Base-by-base conservation (phyloP, 2,113 vertebrate genomes). In the Talpa occidentalis region DNA sequence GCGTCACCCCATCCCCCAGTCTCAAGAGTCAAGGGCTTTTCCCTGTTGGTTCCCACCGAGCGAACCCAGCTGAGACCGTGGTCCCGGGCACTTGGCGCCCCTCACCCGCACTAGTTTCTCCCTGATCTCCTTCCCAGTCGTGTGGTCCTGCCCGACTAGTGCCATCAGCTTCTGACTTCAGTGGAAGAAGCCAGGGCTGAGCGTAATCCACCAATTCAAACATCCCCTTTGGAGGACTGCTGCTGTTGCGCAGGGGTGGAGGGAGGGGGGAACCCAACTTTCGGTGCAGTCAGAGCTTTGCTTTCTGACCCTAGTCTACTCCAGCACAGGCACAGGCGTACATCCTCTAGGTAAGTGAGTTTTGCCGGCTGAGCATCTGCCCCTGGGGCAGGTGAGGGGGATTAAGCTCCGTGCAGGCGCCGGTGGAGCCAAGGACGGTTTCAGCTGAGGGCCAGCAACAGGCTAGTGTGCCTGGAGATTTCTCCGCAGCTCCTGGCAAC, bases 241-340 rank as follows among this genome's bases (percentile, higher is more conserved):
- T 30, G 80, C 94, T 91, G 87, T 82, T 81, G 96, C 96, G 91
- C 95, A 82, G 77, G 88, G 92, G 83, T 74, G 93, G 94, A 72
- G 73, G 52, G 67, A 32, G 88, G 14, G 32, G 47, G 21, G n/a
- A 17, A 1, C 10, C 14, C 97, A 98, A 98, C 96, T 98, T 98
- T 98, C 79, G 35, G 22, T 12, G 92, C 97, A 83, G 95, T 90
- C 94, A 66, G 91, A 59, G 0, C 3, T 90, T 49, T 47, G 44
- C 90, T 82, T 82, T 44, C 16, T 78, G 64, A 56, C 54, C 80
- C 79, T 54, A 3, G 70, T 66, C 83, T 64, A 19, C 94, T 32
- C 82, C 81, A 9, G 79, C 24, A 0, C 21, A 95, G 95, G 54
- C 44, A 8, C 44, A 47, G 81, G 54, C 44, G 14, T 21, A 52